phyloP scores from a whole-genome alignment of 2,888 invertebrate species.

The Drosophila ezoana region DNA sequence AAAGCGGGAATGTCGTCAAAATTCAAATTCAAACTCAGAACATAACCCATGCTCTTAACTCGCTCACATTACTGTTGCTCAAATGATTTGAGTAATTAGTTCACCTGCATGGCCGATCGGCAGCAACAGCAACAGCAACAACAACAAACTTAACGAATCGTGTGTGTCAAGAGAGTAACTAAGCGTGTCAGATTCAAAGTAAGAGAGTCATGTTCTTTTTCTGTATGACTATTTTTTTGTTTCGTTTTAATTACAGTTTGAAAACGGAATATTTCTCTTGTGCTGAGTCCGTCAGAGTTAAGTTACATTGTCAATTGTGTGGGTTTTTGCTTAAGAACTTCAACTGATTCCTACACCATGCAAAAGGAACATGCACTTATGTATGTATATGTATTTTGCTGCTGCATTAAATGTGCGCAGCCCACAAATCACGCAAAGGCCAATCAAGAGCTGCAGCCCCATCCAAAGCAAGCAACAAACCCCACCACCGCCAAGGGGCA shows the following conservation, averaged over 20 bases:
- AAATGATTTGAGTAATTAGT: slow-evolving; percentile 60
- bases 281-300: neutral
- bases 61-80: slow-evolving; percentile 35
- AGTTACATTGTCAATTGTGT: neutral
- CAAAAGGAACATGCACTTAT: neutral
- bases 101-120: slow-evolving; percentile 36
- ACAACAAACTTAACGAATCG: neutral
- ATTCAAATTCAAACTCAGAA: slow-evolving; percentile 40
- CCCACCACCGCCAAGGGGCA: slow-evolving; percentile 22
- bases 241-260: too few species aligned
- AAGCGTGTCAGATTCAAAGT: neutral
- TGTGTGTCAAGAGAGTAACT: neutral
- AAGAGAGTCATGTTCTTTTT: slow-evolving; percentile 2
- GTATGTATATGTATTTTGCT: slow-evolving; percentile 4
- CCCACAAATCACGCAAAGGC: slow-evolving; percentile 30
- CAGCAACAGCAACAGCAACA: neutral
- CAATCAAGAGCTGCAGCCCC: slow-evolving; percentile 46
- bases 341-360: neutral
- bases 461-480: slow-evolving; percentile 4
- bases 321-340: neutral
- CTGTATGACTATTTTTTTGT: neutral
- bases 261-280: too few species aligned
- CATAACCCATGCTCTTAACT: slow-evolving; percentile 6
- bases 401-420: slow-evolving; percentile 26
- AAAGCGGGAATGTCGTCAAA: slow-evolving; percentile 71